Evolutionary conservation across 2,888 invertebrate genomes (phyloP), one percentile per base, ranked within the genome.

Genomic region (Drosophila pseudotakahashii): DNA sequence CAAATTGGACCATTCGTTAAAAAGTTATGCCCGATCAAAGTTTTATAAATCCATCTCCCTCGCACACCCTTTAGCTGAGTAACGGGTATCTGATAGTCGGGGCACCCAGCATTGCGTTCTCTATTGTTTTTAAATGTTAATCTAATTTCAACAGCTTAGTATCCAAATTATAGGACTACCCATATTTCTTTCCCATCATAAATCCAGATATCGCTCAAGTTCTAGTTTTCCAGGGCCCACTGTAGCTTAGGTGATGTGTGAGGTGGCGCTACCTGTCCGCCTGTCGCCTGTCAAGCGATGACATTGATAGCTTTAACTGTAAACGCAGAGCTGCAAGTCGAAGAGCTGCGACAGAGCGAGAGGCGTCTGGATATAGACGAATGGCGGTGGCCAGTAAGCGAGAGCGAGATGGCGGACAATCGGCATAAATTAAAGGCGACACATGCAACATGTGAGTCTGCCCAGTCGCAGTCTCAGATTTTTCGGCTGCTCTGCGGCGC

Each of bases 281-380:
- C 72, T 72, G 67, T 55, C 66, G 60, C 55, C 66, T 67, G 67
- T 50, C 66, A 59, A 54, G 63, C 60, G 82, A 71, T 82, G 88
- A 82, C 82, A 82, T 82, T 82, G 82, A 82, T 82, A 82, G 82
- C 86, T 71, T 75, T 81, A 74, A 85, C 88, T 71, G 80, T 81
- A 82, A 82, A 80, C 80, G 58, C 58, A 30, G 58, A 58, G 36
- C 81, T 80, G 81, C 71, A 75, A 75, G 70, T 47, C 47, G 47
- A 47, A 47, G 81, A 79, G 78, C 54, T 54, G 73, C 59, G 62
- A 58, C 62, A 64, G 63, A 63, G 44, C 30, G 59, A 59, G 59
- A 34, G 11, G 4, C 34, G 10, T 0, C 11, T 11, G 26, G 9
- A 23, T 13, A 60, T 45, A 36, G 16, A 47, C 14, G 14, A 14